Base-by-base conservation (phyloP, 2,888 invertebrate genomes). In the Papilio demoleus region DNA sequence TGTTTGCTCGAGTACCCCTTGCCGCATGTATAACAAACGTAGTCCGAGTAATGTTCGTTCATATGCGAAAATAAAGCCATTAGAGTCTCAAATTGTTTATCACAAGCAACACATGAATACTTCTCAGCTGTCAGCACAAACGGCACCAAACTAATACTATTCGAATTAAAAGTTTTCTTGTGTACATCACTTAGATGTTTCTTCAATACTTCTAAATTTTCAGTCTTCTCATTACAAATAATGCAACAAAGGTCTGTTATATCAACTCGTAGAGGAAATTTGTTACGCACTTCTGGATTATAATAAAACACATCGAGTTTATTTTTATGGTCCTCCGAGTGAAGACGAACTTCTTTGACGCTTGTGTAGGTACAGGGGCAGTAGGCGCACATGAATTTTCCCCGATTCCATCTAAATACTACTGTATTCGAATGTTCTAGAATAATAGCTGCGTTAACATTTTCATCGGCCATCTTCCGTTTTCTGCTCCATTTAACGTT, bases 11-110 rank as follows among this genome's bases (percentile, higher is more conserved):
- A 86, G 74, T 85, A 93, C 3, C 87, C 88, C 74, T 93, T 93
- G 0, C 93, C 93, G 69, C 93, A 93, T 1, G 81, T 81, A 36
- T 86, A 79, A 67, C 93, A 93, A 8, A 93, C 84, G 69, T 81
- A 88, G 60, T 85, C 85, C 71, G 85, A 88, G 63, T 89, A 84
- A 77, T 93, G 91, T 65, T 83, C 80, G 73, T 93, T 93, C 83
- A 92, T 92, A 47, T 93, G 88, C 4, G 77, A 73, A 17, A 81
- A 81, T 2, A 90, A 74, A n/a, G 76, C 79, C 79, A 85, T 79
- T 9, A 84, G 82, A 0, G 80, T 76, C 67, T 84, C 81, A 53
- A 82, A 87, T 2, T 71, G 22, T 2, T 70, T 66, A 4, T 73
- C 74, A 65, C 90, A 90, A 60, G 76, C 74, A 0, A 84, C 83